Base-by-base conservation (phyloP, 2,113 vertebrate genomes). In the Scortum barcoo region DNA sequence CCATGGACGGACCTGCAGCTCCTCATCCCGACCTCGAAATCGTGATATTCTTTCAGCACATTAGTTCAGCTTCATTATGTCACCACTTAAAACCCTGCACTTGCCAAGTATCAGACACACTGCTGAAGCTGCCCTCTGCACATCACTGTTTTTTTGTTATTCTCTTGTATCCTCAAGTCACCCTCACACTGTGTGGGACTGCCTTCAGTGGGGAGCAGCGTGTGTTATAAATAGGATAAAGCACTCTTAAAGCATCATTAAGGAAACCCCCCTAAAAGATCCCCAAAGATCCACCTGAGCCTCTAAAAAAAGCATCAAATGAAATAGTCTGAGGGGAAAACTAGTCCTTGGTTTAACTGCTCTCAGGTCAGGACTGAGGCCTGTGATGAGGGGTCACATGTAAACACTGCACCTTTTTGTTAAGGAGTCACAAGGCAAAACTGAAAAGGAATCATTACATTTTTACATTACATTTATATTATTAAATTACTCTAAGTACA, bases 51-150 rank as follows among this genome's bases (percentile, higher is more conserved):
- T 28, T 24, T 61, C 58, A 66, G 44, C 62, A 63, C 62, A 60
- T 48, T 78, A 53, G 57, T 60, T 73, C 44, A 58, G 48, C 79
- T 54, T 85, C 66, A 48, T 84, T 73, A 33, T 83, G 63, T 63
- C 78, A 77, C 71, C 14, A 42, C 63, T 56, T 24, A 50, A 74
- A 85, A 78, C 44, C 63, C 56, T 0, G 5, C 19, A 56, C 51
- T 72, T 26, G 62, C 70, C 46, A 79, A 81, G 53, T 24, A 69
- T 53, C 58, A 71, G 20, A 12, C 16, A 68, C 73, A 74, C 46
- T n/a, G 36, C 57, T 60, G 5, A 68, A 5, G 54, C 30, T 60
- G 3, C 19, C 16, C 42, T 14, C 30, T 0, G 1, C 54, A n/a
- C 60, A 38, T 38, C 19, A 7, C 56, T 24, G 54, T 38, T 50